Evolutionary conservation across 1,140 invertebrate species (phyloP).

Genomic region (Drosophila sturtevanti): DNA sequence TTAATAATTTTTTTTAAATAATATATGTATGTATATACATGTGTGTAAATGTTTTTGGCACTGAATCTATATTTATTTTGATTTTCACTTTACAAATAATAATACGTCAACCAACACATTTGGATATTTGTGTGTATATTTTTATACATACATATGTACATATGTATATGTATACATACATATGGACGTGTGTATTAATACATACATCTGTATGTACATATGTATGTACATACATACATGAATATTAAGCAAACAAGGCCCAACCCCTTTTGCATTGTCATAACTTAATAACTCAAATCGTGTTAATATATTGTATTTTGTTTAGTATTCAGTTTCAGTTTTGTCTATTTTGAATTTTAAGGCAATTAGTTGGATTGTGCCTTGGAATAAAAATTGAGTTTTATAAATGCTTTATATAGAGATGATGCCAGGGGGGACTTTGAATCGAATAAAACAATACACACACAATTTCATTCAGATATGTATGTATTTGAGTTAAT

Average conservation of each 20-base stretch:
- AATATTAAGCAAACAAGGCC: neutral
- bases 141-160: neutral
- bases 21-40: no score
- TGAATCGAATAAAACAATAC: neutral
- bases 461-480: no score
- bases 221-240: no score
- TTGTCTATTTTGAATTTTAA: slow-evolving; percentile 35
- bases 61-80: no score
- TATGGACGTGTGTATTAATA: no score
- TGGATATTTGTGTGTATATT: no score
- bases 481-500: no score
- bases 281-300: neutral
- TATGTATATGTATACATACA: neutral
- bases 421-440: neutral
- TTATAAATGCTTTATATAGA: neutral
- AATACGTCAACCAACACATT: no score
- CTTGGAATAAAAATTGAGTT: slow-evolving; percentile 1
- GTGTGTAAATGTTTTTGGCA: no score
- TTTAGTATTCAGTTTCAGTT: slow-evolving; percentile 12
- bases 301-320: slow-evolving; percentile 5
- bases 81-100: no score
- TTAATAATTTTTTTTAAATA: no score
- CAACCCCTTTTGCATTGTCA: neutral
- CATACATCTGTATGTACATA: neutral
- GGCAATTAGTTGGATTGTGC: slow-evolving; percentile 39